Conservation (phyloP, 2,113 vertebrate genomes). For the Gymnocephalus cernua region DNA sequence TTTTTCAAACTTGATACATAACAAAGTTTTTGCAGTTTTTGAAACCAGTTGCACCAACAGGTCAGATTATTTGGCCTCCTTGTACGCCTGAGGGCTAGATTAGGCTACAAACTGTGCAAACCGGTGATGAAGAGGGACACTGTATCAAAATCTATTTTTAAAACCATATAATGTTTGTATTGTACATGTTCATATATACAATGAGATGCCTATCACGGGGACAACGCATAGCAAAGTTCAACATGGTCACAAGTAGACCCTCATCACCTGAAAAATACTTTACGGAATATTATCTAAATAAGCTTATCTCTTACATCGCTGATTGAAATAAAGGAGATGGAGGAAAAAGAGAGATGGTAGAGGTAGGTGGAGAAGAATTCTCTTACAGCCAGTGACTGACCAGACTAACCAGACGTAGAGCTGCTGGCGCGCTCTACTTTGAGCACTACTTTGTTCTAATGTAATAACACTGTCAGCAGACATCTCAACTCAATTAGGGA, state of each 20-base stretch:
- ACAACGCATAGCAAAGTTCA: background rate
- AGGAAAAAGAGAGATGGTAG: background rate
- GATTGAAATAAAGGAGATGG: background rate
- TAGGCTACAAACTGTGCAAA: no score
- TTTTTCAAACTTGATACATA: no score
- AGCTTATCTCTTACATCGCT: background rate
- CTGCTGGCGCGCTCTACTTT: slow-evolving; percentile 42
- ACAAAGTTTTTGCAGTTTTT: background rate
- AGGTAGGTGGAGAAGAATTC: background rate
- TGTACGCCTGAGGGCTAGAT: background rate
- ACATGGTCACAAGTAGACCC: background rate
- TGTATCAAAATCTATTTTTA: background rate
- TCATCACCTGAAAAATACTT: background rate
- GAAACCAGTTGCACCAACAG: background rate
- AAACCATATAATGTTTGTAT: background rate
- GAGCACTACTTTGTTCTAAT: slow-evolving; percentile 62
- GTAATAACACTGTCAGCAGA: slow-evolving; percentile 74
- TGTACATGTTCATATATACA: background rate
- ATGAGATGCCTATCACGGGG: no score
- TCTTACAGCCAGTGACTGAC: background rate
- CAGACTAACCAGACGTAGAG: slow-evolving; percentile 4
- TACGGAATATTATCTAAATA: background rate
- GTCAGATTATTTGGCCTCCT: background rate
- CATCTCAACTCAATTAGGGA: slow-evolving; percentile 61
- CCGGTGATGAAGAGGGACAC: background rate